Conservation (phyloP, 2,113 vertebrate species). For the Spizaetus ornatus region DNA sequence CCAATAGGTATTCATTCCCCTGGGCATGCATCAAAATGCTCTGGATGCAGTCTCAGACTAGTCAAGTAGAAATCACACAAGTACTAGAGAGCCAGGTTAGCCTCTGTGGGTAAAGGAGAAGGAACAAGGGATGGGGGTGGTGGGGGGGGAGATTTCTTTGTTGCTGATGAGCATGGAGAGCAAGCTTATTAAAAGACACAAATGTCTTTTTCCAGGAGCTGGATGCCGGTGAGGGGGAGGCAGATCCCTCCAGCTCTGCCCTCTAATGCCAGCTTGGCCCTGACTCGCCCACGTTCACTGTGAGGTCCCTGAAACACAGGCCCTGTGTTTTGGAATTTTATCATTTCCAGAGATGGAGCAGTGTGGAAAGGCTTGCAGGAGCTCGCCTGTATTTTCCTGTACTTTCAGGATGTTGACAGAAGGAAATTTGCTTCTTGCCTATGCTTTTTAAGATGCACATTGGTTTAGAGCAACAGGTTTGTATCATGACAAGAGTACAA, state of each 20-base stretch:
- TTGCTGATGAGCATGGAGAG: neutral
- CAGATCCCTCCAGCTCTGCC: neutral
- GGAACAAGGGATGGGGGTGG: no score
- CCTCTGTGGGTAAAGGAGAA: neutral
- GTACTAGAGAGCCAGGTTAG: neutral
- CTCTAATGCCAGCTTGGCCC: neutral
- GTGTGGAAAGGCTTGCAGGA: neutral
- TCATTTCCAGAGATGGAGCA: neutral
- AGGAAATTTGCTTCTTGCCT: neutral
- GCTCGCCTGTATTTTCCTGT: neutral
- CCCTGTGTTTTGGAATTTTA: no score
- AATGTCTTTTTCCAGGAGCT: neutral
- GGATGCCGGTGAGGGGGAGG: neutral
- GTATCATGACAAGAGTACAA: neutral
- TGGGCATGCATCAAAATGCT: neutral
- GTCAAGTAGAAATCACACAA: neutral
- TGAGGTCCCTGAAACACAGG: neutral
- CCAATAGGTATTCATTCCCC: neutral
- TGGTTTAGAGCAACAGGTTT: neutral
- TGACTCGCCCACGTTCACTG: rapidly evolving
- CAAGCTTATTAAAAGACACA: neutral
- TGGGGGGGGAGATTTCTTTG: neutral
- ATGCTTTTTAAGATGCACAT: neutral
- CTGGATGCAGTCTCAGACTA: neutral
- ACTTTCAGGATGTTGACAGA: neutral